Evolutionary conservation across 1,140 invertebrate species (phyloP), one percentile per base, ranked within the genome.

Genomic region (Aphaenogaster rudis): DNA sequence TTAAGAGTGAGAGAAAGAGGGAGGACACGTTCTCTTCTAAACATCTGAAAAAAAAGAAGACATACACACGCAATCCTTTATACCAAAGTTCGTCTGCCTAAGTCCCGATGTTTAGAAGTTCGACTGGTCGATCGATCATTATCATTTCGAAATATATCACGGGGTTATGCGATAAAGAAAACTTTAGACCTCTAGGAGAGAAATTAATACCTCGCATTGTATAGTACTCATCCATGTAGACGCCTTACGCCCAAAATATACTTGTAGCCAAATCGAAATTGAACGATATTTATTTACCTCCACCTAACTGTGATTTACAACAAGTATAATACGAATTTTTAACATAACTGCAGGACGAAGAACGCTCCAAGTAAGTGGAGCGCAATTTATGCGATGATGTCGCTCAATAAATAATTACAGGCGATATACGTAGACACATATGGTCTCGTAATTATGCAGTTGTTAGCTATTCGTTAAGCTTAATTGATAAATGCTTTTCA

Each of bases 181-280:
- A 88, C 33, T 67, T 88, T 86, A 89, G 57, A 82, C 45, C 64
- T 66, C 85, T 63, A 61, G 77, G 63, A 45, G 36, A 28, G 72
- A 81, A 82, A 57, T 57, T 67, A 72, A 87, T 89, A 87, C 88
- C 74, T 90, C 86, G 77, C 74, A 90, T 76, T 87, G 88, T 87
- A 90, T 89, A 90, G 88, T 88, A 90, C 1, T 87, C 85, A 89
- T 80, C 66, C 88, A 90, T 90, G 89, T 90, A 90, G 88, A 86
- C 69, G 88, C 88, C 88, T 90, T 86, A 88, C 80, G 86, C 86
- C 84, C 85, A 89, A 89, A 88, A 90, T 87, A 90, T 84, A 90
- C 88, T 90, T 89, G 88, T 90, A 90, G 79, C 28, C 67, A 72
- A 82, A 15, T 45, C 39, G 67, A 33, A 59, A 59, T 33, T 61